phyloP scores from a whole-genome alignment of 2,113 vertebrate genomes.

The Colossoma macropomum region DNA sequence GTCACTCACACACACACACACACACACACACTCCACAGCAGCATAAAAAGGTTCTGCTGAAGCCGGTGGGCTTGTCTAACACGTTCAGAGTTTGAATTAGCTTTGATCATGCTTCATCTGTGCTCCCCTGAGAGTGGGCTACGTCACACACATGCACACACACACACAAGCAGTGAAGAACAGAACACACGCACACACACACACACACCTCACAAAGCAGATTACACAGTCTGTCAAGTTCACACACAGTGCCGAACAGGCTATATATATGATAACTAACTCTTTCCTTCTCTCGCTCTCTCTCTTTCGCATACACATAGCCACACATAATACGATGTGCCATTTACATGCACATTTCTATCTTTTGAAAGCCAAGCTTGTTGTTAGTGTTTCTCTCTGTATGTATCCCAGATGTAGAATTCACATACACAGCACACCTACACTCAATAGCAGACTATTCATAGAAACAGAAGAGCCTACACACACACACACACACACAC shows the following conservation, averaged over 20 bases:
- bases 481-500: neutral
- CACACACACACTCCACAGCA: neutral
- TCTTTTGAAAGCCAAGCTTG: neutral
- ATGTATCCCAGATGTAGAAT: neutral
- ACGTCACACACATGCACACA: conserved; percentile 1
- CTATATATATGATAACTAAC: conserved; percentile 32
- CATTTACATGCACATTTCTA: neutral
- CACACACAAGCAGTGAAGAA: neutral
- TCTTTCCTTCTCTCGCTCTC: neutral
- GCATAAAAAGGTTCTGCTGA: conserved; percentile 7
- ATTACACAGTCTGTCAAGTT: conserved; percentile 35
- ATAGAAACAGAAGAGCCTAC: neutral
- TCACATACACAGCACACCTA: neutral
- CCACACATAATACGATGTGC: neutral
- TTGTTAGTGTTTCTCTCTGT: neutral
- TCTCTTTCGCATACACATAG: neutral
- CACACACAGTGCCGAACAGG: conserved; percentile 20
- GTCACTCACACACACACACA: neutral
- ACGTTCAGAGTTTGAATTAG: conserved; percentile 39
- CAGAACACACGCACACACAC: neutral
- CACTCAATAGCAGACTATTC: neutral
- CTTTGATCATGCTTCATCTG: conserved; percentile 45
- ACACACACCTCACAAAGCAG: conserved; percentile 8
- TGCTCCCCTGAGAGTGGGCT: conserved; percentile 26
- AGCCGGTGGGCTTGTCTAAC: conserved; percentile 27